Conservation (phyloP, 2,113 vertebrate species). For the Ochotona princeps region DNA sequence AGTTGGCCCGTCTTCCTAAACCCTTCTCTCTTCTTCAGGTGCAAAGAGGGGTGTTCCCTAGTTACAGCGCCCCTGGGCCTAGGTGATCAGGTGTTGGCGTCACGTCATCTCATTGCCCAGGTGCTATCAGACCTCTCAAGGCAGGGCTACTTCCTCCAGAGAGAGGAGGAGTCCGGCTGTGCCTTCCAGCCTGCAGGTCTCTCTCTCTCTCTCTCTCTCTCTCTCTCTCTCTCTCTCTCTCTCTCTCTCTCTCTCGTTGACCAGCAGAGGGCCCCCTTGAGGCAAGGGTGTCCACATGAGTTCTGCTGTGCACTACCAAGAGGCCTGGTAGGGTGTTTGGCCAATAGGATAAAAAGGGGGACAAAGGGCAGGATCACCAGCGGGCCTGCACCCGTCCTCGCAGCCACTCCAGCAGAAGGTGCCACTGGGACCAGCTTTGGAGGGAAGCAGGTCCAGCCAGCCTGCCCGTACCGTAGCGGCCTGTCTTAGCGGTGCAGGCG, state of each 20-base stretch:
- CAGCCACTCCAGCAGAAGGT: accelerated
- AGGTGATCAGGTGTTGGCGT: accelerated
- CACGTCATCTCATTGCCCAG: neutral
- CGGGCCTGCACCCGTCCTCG: neutral
- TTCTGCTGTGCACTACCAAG: no score
- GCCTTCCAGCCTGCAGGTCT: no score
- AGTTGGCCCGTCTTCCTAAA: neutral
- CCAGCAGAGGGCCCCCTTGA: neutral
- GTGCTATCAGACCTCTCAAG: neutral
- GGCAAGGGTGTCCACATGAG: no score
- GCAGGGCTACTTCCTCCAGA: no score
- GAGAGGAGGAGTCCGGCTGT: accelerated
- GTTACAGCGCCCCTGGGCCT: neutral
- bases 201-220: no score
- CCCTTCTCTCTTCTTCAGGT: neutral
- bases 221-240: no score
- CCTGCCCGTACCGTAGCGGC: neutral
- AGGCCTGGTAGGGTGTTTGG: neutral
- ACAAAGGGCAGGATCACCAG: accelerated
- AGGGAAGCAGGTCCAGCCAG: neutral
- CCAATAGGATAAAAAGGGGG: no score
- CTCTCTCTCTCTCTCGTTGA: neutral
- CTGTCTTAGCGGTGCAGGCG: neutral
- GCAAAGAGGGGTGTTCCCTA: neutral
- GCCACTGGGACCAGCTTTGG: neutral